Evolutionary conservation across 2,113 vertebrate species (phyloP).

Genomic region (Poecile atricapillus): DNA sequence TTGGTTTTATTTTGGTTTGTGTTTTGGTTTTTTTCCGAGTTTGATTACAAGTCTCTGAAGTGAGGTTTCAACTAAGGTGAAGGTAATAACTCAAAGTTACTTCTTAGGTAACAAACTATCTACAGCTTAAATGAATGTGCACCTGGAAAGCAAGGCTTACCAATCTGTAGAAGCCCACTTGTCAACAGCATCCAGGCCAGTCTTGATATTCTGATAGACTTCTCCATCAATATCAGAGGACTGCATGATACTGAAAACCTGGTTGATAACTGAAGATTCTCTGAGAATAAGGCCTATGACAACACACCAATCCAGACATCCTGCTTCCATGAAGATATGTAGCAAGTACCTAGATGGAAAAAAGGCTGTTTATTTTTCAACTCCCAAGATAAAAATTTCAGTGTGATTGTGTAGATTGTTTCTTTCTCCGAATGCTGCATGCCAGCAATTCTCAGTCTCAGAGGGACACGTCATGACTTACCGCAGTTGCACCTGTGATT

Average conservation of each 20-base stretch:
- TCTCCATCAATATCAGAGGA: constrained; percentile 86
- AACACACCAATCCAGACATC: constrained; percentile 95
- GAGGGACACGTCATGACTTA: constrained; percentile 59
- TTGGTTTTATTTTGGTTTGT: not conserved
- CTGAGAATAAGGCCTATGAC: constrained; percentile 92
- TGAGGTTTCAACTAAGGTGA: not conserved
- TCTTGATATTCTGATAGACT: constrained; percentile 84
- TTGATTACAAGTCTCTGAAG: not conserved
- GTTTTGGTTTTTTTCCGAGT: not conserved
- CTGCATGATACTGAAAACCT: constrained; percentile 86
- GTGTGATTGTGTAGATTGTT: not conserved
- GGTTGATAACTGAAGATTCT: constrained; percentile 86
- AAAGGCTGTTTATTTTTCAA: not conserved
- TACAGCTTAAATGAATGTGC: not conserved
- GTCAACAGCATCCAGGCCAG: constrained; percentile 85
- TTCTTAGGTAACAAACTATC: not conserved
- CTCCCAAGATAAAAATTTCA: not conserved
- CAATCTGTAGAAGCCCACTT: constrained; percentile 91
- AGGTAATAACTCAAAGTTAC: not conserved
- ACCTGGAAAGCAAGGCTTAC: constrained; percentile 65
- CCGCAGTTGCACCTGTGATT: constrained; percentile 96
- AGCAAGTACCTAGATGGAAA: constrained; percentile 84
- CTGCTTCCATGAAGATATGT: constrained; percentile 95
- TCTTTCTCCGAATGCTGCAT: not conserved
- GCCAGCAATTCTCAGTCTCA: not conserved